Evolutionary conservation across 2,113 vertebrate species (phyloP), one percentile per base, ranked within the genome.

Genomic region (Cryptomyrus ogoouensis): DNA sequence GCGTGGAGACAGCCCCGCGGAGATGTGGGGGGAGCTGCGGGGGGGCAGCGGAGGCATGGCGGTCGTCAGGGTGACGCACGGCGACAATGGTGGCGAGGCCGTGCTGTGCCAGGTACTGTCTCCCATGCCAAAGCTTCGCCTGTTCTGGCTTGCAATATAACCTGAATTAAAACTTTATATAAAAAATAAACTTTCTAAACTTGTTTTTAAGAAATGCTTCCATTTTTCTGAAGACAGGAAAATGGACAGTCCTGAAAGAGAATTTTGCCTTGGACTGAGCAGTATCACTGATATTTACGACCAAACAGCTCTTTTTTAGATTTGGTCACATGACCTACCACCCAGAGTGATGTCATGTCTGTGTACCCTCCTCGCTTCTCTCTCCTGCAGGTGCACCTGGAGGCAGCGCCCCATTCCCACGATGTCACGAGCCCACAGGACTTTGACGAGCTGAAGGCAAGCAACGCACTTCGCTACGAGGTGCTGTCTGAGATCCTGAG

Each of bases 81-180:
- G 97, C 49, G 92, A 91, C 3, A 47, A 90, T 0, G 95, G 96
- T 9, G 98, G 98, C 35, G 97, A 97, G 94, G 98, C 98, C 21
- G 88, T 99, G 62, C 96, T 99, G 1, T 97, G 95, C 93, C 98
- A 99, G 98, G 98, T 99, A 96, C 91, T 53, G 4, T 47, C 44
- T 39, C 80, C 42, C 9, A 9, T 83, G 74, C 17, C 74, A 46
- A 42, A 39, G 80, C 35, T 10, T 3, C 2, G 8, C 3, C 62
- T 31, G 5, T 70, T 10, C 66, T n/a, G 8, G 66, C 66, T 70
- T n/a, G 12, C 27, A 27, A 5, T 70, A 53, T 53, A 19, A 53
- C 19, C 19, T 6, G 19, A 56, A 56, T 35, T 27, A 35, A n/a
- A 35, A n/a, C 24, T 77, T 77, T 39, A 77, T 39, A 77, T 17